These are phyloP conservation scores for Carposina sasakii DNA, from an alignment of 1,140 invertebrate species.

Conservation along the genomic window DNA sequence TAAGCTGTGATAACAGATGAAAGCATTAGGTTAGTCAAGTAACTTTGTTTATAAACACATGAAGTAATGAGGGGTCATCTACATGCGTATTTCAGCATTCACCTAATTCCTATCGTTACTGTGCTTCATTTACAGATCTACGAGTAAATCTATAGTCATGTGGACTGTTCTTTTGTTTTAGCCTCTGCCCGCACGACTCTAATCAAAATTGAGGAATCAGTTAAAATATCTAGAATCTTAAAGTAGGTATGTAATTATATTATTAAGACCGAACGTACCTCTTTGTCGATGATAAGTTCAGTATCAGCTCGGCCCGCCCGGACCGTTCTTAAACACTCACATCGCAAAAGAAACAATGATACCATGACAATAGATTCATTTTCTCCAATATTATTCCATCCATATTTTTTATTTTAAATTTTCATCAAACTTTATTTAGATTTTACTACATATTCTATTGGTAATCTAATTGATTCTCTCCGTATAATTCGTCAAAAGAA, in stretches of 20 bases:
- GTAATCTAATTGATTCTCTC: too few relatives aligned
- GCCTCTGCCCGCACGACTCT: slow-evolving; percentile 59
- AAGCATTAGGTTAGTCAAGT: slow-evolving; percentile 64
- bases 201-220: slow-evolving; percentile 65
- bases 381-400: slow-evolving; percentile 64
- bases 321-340: slow-evolving; percentile 56
- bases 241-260: slow-evolving; percentile 29
- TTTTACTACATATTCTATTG: too few relatives aligned
- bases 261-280: slow-evolving; percentile 69
- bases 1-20: slow-evolving; percentile 42
- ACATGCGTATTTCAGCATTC: slow-evolving; percentile 63
- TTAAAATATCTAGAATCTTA: slow-evolving; percentile 30
- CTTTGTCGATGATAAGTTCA: slow-evolving; percentile 57
- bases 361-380: slow-evolving; percentile 69
- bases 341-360: slow-evolving; percentile 70
- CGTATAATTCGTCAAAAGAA: too few relatives aligned
- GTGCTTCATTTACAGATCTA: slow-evolving; percentile 29
- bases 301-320: slow-evolving; percentile 44
- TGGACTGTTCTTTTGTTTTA: slow-evolving; percentile 62
- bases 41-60: slow-evolving; percentile 72
- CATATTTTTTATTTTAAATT: slow-evolving; percentile 14
- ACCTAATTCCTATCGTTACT: slow-evolving; percentile 51
- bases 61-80: slow-evolving; percentile 61
- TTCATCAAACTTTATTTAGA: too few relatives aligned
- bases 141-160: slow-evolving; percentile 67